Percentiles rank a stretch among this genome's conserved stretches.
phyloP scores from a whole-genome alignment of 1,140 invertebrate species.

The Anoplolepis gracilipes region DNA sequence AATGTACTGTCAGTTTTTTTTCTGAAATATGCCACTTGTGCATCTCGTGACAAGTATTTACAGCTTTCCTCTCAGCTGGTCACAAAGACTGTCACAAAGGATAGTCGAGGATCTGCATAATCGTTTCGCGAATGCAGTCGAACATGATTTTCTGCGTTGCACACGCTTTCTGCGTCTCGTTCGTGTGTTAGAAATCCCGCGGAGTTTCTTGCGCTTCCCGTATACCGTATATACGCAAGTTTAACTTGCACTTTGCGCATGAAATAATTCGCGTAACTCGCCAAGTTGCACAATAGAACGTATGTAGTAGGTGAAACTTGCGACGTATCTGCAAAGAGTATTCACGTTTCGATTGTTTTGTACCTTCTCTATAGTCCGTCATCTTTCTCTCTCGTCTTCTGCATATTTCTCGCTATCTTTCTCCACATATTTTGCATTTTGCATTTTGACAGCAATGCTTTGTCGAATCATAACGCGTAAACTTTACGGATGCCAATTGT shows the following conservation, averaged over 20 bases:
- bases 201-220: slow-evolving; percentile 39
- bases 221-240: slow-evolving; percentile 29
- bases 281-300: slow-evolving; percentile 16
- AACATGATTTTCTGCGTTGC: slow-evolving; percentile 21
- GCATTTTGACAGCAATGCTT: slow-evolving; percentile 24
- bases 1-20: not conserved
- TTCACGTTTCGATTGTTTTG: slow-evolving; percentile 42
- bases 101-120: slow-evolving; percentile 6
- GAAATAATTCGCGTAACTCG: slow-evolving; percentile 42
- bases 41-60: not conserved
- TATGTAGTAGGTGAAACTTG: slow-evolving; percentile 37
- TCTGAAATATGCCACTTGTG: not conserved
- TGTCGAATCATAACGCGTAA: slow-evolving; percentile 20
- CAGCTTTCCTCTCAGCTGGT: not conserved
- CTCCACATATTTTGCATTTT: not conserved
- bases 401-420: not conserved
- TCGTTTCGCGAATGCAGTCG: not conserved
- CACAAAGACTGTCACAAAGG: slow-evolving; percentile 11
- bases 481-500: slow-evolving; percentile 4
- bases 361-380: not conserved
- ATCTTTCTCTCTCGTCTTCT: not conserved
- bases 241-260: slow-evolving; percentile 44
- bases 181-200: slow-evolving; percentile 6
- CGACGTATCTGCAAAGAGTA: slow-evolving; percentile 57
- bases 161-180: not conserved